phyloP scores from a whole-genome alignment of 2,113 vertebrate genomes.

The Daboia siamensis region DNA sequence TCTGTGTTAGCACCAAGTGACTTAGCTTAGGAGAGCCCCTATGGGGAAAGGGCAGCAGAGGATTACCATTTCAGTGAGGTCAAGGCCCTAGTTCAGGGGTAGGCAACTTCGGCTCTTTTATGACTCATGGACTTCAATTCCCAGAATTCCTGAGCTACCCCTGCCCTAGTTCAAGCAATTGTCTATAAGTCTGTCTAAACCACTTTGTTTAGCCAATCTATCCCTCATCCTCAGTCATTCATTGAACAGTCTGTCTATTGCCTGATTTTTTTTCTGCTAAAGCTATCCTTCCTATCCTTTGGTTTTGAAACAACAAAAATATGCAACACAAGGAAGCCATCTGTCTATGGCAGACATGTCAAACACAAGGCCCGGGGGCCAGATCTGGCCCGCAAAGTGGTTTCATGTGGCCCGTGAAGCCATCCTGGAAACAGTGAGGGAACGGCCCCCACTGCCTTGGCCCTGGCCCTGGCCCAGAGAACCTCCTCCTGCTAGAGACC shows the following conservation, averaged over 20 bases:
- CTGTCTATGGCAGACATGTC: too few species aligned
- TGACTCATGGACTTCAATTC: too few species aligned
- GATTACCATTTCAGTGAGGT: not conserved
- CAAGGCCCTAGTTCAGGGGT: too few species aligned
- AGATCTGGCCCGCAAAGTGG: too few species aligned
- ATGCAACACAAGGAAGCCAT: not conserved
- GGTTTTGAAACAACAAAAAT: not conserved
- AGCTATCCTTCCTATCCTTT: not conserved
- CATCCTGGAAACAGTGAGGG: too few species aligned
- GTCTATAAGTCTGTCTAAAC: not conserved
- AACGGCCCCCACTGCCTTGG: too few species aligned
- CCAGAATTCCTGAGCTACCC: too few species aligned
- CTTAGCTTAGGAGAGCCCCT: not conserved
- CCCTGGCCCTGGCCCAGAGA: too few species aligned
- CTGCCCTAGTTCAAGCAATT: not conserved
- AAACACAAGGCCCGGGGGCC: too few species aligned
- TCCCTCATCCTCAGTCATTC: not conserved
- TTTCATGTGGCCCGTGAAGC: too few species aligned
- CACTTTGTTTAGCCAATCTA: not conserved
- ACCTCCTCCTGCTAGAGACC: too few species aligned
- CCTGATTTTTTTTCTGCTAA: not conserved
- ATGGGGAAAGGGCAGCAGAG: not conserved
- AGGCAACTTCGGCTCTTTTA: too few species aligned
- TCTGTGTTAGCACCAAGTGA: not conserved
- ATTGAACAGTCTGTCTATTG: not conserved